Evolutionary conservation across 2,888 invertebrate species (phyloP).

Genomic region (Cremastobaeus sp.): DNA sequence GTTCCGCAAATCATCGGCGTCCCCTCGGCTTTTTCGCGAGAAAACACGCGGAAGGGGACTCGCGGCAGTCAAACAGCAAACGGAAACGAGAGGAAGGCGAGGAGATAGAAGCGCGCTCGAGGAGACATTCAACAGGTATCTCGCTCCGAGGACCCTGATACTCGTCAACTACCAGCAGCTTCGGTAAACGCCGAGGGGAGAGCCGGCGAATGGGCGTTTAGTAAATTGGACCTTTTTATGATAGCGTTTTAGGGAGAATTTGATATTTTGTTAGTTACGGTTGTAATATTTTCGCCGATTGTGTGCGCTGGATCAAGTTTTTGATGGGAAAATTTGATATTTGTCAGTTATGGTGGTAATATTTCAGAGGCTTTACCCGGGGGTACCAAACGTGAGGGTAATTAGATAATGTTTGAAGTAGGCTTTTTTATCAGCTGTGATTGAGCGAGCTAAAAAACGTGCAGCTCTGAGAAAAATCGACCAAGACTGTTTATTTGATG

Average conservation of each 20-base stretch:
- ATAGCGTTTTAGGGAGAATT: slow-evolving; percentile 56
- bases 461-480: too few relatives aligned
- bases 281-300: slow-evolving; percentile 54
- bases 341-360: slow-evolving; percentile 56
- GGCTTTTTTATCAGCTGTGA: too few relatives aligned
- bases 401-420: slow-evolving; percentile 33
- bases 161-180: slow-evolving; percentile 57
- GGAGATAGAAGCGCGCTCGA: slow-evolving; percentile 41
- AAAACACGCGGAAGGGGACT: slow-evolving; percentile 53
- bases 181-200: slow-evolving; percentile 34
- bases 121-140: slow-evolving; percentile 56
- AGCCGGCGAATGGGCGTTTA: slow-evolving; percentile 37
- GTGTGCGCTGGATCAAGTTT: slow-evolving; percentile 37
- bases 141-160: slow-evolving; percentile 41
- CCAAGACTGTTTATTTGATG: too few relatives aligned
- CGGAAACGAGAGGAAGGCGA: slow-evolving; percentile 47
- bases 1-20: slow-evolving; percentile 57
- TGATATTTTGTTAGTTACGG: slow-evolving; percentile 60
- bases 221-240: slow-evolving; percentile 58
- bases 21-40: slow-evolving; percentile 50
- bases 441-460: too few relatives aligned
- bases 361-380: slow-evolving; percentile 27
- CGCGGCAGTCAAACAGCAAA: slow-evolving; percentile 42
- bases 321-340: slow-evolving; percentile 53
- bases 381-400: slow-evolving; percentile 41